Evolutionary conservation across 1,140 invertebrate species (phyloP), one percentile per base, ranked within the genome.

Genomic region (Pectinophora gossypiella): DNA sequence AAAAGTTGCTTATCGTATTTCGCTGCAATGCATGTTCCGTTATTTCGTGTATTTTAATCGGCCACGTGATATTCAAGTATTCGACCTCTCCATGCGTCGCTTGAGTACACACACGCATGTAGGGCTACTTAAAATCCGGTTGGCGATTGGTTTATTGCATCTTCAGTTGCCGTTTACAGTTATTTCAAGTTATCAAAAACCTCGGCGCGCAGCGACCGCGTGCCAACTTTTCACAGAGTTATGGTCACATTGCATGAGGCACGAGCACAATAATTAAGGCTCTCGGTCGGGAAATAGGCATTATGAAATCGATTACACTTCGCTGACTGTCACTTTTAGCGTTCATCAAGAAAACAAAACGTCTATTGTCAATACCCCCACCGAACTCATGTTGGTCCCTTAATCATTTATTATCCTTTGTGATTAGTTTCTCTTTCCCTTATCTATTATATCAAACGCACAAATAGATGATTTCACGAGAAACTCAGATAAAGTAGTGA

Each of bases 401-500:
- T 16, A 40, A 40, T 40, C 36, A 40, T 27, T 27, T 27, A 27
- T 27, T 27, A 27, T 40, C 36, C 15, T 40, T 18, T 40, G 36
- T 40, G n/a, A 40, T 40, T 40, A 15, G 16, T 40, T 16, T 16
- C 10, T 40, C n/a, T n/a, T n/a, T n/a, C n/a, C n/a, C n/a, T n/a
- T n/a, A n/a, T n/a, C n/a, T n/a, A n/a, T n/a, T n/a, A n/a, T n/a
- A n/a, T n/a, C n/a, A n/a, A n/a, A n/a, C n/a, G n/a, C n/a, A n/a
- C n/a, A n/a, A n/a, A n/a, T n/a, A n/a, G n/a, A n/a, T n/a, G n/a
- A n/a, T n/a, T n/a, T n/a, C n/a, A n/a, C n/a, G n/a, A n/a, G n/a
- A n/a, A n/a, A n/a, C n/a, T n/a, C n/a, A n/a, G n/a, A n/a, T n/a
- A n/a, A n/a, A n/a, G n/a, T n/a, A n/a, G n/a, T n/a, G n/a, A n/a